Evolutionary conservation across 2,797 vertebrate species (phyloP), one percentile per base, ranked within the genome.

Genomic region (Coracias cyanogaster): DNA sequence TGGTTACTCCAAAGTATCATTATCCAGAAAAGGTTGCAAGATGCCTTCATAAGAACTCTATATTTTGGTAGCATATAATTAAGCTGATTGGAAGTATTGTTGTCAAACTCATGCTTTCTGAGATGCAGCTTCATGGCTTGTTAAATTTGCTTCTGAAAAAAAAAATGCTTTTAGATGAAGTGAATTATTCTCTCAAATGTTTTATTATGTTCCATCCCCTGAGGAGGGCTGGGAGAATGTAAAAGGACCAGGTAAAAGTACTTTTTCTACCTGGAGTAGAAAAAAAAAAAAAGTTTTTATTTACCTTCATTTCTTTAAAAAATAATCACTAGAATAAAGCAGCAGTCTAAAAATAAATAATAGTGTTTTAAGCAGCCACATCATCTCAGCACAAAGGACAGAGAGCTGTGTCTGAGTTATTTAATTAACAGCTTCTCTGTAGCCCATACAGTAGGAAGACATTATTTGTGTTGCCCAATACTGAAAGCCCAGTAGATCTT

Each of bases 41-140:
- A 86, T 46, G 26, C 11, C 35, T 93, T 83, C 31, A 41, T 29
- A 69, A 57, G 29, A 90, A 46, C n/a, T 74, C 15, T 77, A 15
- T 78, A 85, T 72, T 91, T 93, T 70, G n/a, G 48, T 60, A 73
- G 41, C 28, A n/a, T 73, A 55, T 89, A 91, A 94, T 94, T 94
- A 96, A 35, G 22, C 19, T 94, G 88, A 96, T 82, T 95, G 58
- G 58, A 95, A 91, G 43, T 55, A 82, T 65, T 81, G 46, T 62
- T 95, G 41, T 69, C 35, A 72, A 43, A 66, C 12, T 18, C 9
- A 49, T 49, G 29, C 9, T 65, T 43, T 89, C 29, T 16, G 57
- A 88, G 87, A 79, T 93, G 18, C 64, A 92, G 45, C 77, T 86
- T 61, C 35, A 31, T 57, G 52, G 12, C 18, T 82, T 92, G 79